Conservation (phyloP, 2,888 invertebrate genomes). For the Sarcophaga variegata region DNA sequence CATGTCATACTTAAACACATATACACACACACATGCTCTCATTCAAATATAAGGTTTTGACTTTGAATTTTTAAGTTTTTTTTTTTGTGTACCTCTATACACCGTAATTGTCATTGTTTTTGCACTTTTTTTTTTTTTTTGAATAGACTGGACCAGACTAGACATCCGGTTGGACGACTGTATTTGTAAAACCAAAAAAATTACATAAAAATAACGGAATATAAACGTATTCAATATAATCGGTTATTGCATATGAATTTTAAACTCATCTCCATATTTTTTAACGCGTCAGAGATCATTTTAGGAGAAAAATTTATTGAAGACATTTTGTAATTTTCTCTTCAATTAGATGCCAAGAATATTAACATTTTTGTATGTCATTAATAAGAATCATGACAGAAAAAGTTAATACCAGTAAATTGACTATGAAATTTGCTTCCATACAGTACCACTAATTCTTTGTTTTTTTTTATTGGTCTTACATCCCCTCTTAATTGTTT, state of each 20-base stretch:
- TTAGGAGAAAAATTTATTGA: too few relatives aligned
- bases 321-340: too few relatives aligned
- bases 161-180: conserved; percentile 67
- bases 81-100: conserved; percentile 27
- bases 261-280: not conserved
- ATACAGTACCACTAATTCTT: too few relatives aligned
- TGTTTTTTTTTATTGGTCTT: too few relatives aligned
- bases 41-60: conserved; percentile 36
- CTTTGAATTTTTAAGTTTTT: conserved; percentile 37
- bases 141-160: conserved; percentile 62
- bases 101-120: conserved; percentile 29
- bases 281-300: too few relatives aligned
- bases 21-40: not conserved
- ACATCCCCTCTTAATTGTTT: too few relatives aligned
- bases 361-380: too few relatives aligned
- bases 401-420: too few relatives aligned
- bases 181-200: conserved; percentile 37
- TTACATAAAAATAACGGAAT: not conserved
- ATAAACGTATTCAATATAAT: not conserved
- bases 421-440: too few relatives aligned
- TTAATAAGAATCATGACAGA: too few relatives aligned
- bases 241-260: not conserved
- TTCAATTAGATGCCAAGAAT: too few relatives aligned
- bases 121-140: conserved; percentile 43
- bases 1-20: conserved; percentile 28